Evolutionary conservation across 2,797 vertebrate genomes (phyloP), one percentile per base, ranked within the genome.

Genomic region (Heterohyrax brucei): DNA sequence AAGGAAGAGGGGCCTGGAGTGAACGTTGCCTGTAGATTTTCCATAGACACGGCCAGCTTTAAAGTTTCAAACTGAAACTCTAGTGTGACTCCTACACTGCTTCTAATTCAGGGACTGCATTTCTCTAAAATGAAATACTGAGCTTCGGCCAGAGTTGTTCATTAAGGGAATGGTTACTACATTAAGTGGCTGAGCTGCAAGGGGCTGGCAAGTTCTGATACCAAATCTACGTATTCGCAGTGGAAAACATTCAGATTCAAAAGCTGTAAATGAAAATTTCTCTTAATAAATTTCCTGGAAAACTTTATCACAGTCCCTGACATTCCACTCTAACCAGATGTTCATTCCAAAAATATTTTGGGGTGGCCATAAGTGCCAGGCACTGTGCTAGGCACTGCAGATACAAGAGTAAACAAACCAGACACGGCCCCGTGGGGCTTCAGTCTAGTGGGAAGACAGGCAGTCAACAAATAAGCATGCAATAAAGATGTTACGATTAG

Each of bases 121-220:
- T 78, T 89, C 70, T 81, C 48, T 56, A 73, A 62, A 82, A 85
- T 50, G 21, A 75, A 84, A 30, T 62, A 48, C 39, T 9, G 59
- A 94, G 3, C n/a, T 53, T 83, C 50, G 53, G 80, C 53, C 68
- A 93, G 66, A 79, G 59, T 24, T 19, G 46, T 30, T 82, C 80
- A 44, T 22, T 75, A 56, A 81, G 46, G 18, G 7, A 80, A 53
- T 5, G 48, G 14, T 4, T 28, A 68, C 26, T 7, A 9, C 44
- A 50, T 8, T 70, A 64, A 82, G 24, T 81, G 56, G 53, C 1
- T 44, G n/a, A 75, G 68, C 81, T 66, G 1, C 30, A 93, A 24
- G 28, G 30, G 78, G 28, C 28, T 94, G 30, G 91, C 64, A 82
- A 96, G 75, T 81, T 28, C 75, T 82, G 53, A 86, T 72, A 39